A percentile compares a stretch with the other conserved stretches of the same genome.
Conservation (phyloP, 2,113 vertebrate genomes). For the Bungarus multicinctus region DNA sequence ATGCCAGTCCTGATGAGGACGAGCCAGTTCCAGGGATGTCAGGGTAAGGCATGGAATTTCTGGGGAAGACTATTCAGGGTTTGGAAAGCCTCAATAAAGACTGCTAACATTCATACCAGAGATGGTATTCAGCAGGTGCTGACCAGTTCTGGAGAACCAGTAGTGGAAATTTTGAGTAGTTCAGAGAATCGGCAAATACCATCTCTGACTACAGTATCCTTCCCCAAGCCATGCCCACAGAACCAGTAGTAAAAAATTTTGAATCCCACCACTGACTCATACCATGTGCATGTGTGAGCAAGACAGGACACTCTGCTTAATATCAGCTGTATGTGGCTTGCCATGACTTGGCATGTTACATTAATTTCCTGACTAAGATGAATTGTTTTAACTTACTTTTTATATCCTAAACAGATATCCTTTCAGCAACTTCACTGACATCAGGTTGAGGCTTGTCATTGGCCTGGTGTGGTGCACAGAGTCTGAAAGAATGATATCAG, state of each 20-base stretch:
- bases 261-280: no score
- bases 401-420: background rate
- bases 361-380: background rate
- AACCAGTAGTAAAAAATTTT: no score
- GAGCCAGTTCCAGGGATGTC: background rate
- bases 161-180: no score
- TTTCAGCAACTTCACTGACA: background rate
- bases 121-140: no score
- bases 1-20: background rate
- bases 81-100: no score
- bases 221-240: no score
- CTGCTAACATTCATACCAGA: background rate
- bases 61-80: background rate
- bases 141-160: no score
- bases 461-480: constrained; percentile 28
- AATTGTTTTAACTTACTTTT: background rate
- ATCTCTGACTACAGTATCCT: no score
- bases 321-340: background rate
- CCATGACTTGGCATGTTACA: background rate
- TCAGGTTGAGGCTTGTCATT: constrained; percentile 45
- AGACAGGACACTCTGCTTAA: background rate
- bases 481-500: constrained; percentile 20
- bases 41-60: no score
- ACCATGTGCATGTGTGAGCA: background rate
- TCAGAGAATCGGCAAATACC: no score